Percentiles rank a stretch among this genome's conserved stretches.
phyloP scores from a whole-genome alignment of 2,113 vertebrate species.

The Salvelinus sp. region DNA sequence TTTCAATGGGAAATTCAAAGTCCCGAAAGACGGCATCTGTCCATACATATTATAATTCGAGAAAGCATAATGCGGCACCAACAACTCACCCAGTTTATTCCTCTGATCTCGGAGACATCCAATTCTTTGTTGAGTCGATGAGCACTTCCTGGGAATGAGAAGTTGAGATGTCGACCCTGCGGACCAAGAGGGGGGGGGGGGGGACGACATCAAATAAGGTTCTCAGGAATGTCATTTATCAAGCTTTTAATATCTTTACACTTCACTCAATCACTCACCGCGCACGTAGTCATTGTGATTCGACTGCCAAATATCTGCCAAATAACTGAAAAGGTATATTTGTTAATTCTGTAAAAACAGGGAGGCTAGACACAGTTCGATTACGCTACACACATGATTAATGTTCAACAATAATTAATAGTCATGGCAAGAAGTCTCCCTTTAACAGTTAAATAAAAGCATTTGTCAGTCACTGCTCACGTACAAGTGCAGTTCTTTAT shows the following conservation, averaged over 20 bases:
- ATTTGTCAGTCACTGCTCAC: background rate
- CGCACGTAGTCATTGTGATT: background rate
- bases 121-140: slow-evolving; percentile 84
- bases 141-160: slow-evolving; percentile 9
- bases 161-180: slow-evolving; percentile 77
- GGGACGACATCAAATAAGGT: background rate
- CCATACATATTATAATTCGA: background rate
- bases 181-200: background rate
- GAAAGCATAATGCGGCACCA: background rate
- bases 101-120: slow-evolving; percentile 84
- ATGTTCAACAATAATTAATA: background rate
- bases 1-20: slow-evolving; percentile 35
- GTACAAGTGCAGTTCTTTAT: no score
- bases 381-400: background rate
- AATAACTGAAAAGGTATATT: background rate
- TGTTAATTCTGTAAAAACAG: no score
- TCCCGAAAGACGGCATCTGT: slow-evolving; percentile 2
- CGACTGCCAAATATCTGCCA: background rate
- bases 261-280: background rate
- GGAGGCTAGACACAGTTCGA: no score
- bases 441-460: background rate
- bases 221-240: background rate
- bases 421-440: background rate
- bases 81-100: slow-evolving; percentile 84
- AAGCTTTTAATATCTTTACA: slow-evolving; percentile 3